These are phyloP conservation scores for Danaus plexippus DNA, from an alignment of 1,140 invertebrate species.

Conservation along the genomic window DNA sequence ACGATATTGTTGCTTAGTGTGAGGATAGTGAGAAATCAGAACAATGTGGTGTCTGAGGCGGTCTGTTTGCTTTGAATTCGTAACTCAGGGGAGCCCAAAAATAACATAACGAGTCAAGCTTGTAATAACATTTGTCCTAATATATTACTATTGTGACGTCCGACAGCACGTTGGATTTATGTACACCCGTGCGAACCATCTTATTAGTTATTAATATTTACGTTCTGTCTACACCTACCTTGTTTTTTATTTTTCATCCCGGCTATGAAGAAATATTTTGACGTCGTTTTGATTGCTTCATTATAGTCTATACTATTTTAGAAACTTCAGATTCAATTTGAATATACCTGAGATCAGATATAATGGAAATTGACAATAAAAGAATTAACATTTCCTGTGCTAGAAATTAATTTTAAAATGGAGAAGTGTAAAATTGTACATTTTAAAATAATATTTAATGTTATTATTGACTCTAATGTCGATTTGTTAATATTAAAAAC, in stretches of 20 bases:
- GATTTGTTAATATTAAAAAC: no score
- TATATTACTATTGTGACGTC: slow-evolving; percentile 64
- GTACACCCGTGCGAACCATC: slow-evolving; percentile 50
- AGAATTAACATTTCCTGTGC: slow-evolving; percentile 3
- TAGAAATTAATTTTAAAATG: neutral
- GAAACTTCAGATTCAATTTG: neutral
- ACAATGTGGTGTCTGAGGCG: slow-evolving; percentile 3
- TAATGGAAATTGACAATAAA: neutral
- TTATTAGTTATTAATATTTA: slow-evolving; percentile 67
- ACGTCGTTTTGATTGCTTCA: neutral
- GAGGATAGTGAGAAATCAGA: neutral
- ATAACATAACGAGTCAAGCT: slow-evolving; percentile 61
- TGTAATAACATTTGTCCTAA: slow-evolving; percentile 68
- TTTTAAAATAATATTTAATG: no score
- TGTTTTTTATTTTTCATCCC: slow-evolving; percentile 53
- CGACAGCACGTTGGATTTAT: slow-evolving; percentile 43
- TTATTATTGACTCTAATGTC: no score
- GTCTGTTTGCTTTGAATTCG: slow-evolving; percentile 32
- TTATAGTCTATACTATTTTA: no score
- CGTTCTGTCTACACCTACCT: slow-evolving; percentile 45
- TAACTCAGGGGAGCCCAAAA: slow-evolving; percentile 49
- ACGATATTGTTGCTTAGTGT: no score
- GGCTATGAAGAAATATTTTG: neutral
- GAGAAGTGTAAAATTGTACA: neutral
- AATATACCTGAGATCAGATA: slow-evolving; percentile 2